These are phyloP conservation scores for Scaptomyza pallida DNA, from an alignment of 1,140 invertebrate genomes.

Conservation along the genomic window DNA sequence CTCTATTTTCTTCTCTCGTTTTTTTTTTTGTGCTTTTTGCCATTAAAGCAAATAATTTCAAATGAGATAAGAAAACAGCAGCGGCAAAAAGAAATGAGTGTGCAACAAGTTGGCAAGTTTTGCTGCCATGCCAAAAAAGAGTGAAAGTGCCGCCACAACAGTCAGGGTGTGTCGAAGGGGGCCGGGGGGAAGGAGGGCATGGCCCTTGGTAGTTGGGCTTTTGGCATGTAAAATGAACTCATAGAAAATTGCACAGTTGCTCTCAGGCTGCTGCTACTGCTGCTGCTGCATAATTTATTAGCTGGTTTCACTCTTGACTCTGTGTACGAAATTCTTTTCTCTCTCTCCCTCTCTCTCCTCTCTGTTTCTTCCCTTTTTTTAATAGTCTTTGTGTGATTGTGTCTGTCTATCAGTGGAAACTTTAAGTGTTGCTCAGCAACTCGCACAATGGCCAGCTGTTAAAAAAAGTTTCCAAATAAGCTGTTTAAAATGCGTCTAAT, in stretches of 20 bases:
- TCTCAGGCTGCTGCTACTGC: slow-evolving; percentile 50
- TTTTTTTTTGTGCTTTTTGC: slow-evolving; percentile 25
- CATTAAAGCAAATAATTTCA: slow-evolving; percentile 79
- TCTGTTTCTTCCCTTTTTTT: not conserved
- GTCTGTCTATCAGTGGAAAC: slow-evolving; percentile 23
- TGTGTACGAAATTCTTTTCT: slow-evolving; percentile 33
- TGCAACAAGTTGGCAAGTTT: slow-evolving; percentile 78
- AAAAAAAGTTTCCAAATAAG: slow-evolving; percentile 7
- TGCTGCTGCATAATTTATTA: slow-evolving; percentile 75
- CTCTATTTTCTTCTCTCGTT: not conserved
- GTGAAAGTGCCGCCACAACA: slow-evolving; percentile 61
- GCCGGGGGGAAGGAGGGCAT: not conserved
- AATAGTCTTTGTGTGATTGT: slow-evolving; percentile 14
- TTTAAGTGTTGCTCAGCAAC: no score
- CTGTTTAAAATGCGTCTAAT: slow-evolving; percentile 27
- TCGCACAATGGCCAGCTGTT: not conserved
- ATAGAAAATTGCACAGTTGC: slow-evolving; percentile 63
- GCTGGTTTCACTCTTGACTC: slow-evolving; percentile 39
- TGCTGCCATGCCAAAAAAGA: slow-evolving; percentile 63
- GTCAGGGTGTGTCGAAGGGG: not conserved
- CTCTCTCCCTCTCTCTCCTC: not conserved
- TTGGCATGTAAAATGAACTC: slow-evolving; percentile 64
- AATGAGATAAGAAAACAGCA: slow-evolving; percentile 69
- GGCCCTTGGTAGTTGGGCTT: not conserved
- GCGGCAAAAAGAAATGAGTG: slow-evolving; percentile 33